Evolutionary conservation across 2,888 invertebrate genomes (phyloP).

Genomic region (Ryuthela nishihirai): DNA sequence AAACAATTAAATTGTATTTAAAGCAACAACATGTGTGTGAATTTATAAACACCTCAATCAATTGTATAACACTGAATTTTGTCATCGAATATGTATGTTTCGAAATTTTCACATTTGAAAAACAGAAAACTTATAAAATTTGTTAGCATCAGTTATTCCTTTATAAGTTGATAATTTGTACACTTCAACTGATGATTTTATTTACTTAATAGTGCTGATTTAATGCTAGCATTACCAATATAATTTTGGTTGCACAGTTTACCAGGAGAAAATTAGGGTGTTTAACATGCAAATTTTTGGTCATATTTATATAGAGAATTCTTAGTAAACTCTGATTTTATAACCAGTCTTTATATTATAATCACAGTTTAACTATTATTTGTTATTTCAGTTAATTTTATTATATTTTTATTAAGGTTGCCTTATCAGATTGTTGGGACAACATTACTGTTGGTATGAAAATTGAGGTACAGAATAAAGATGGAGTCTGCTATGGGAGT

Average conservation of each 20-base stretch:
- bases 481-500: conserved; percentile 53
- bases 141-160: too few relatives aligned
- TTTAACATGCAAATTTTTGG: not conserved
- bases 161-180: too few relatives aligned
- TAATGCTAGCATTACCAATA: too few relatives aligned
- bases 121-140: too few relatives aligned
- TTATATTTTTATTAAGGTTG: conserved; percentile 58
- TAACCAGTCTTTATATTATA: not conserved
- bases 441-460: conserved; percentile 84
- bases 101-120: too few relatives aligned
- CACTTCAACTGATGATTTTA: too few relatives aligned
- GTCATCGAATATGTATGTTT: too few relatives aligned
- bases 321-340: not conserved
- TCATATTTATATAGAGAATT: not conserved
- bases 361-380: not conserved
- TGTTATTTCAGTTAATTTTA: not conserved
- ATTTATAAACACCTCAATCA: too few relatives aligned
- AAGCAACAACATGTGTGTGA: too few relatives aligned
- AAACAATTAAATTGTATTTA: not conserved
- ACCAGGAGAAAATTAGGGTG: not conserved
- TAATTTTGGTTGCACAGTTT: not conserved
- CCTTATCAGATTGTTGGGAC: conserved; percentile 85
- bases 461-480: conserved; percentile 75
- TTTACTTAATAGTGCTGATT: too few relatives aligned
- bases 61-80: too few relatives aligned